Base-by-base conservation (phyloP, 1,140 invertebrate species). In the Acromyrmex echinatior region DNA sequence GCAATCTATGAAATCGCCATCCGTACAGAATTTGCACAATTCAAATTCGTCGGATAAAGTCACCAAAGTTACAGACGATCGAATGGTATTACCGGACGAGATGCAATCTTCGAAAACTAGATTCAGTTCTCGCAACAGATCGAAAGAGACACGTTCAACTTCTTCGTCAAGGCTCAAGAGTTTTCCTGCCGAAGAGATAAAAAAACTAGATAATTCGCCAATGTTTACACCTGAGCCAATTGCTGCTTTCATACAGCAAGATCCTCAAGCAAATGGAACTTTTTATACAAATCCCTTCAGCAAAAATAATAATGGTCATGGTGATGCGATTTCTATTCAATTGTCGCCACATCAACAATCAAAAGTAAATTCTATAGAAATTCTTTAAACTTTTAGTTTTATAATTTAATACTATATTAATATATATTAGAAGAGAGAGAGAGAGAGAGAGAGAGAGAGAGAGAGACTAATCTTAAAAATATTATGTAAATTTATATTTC, bases 181-280 rank as follows among this genome's bases (percentile, higher is more conserved):
- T 53, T 94, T 94, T 58, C 93, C 93, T 0, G 88, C 90, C 0
- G 93, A 93, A 66, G 89, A 88, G 68, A 91, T 93, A 1, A 91
- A 89, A 21, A 90, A 80, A 73, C 58, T 91, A 0, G 49, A 90
- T 5, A 87, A 65, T 21, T 12, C 74, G 12, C 39, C 90, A 25
- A 56, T 84, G 35, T 91, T 86, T 39, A 16, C 62, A 0, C 62
- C 63, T 2, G 58, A 79, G 12, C 53, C 79, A 0, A 85, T 87
- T 2, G 71, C 18, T 5, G 68, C 73, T 28, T 21, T 81, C 4
- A 35, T 56, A 1, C 88, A 92, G 16, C 90, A 88, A 35, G 45
- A 91, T 65, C 80, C 79, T 28, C 49, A 12, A 14, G 53, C 85
- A 80, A 5, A 28, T 0, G 71, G 66, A 1, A 73, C 16, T 1